Evolutionary conservation across 2,113 vertebrate genomes (phyloP), one percentile per base, ranked within the genome.

Genomic region (Proterorhinus semilunaris): DNA sequence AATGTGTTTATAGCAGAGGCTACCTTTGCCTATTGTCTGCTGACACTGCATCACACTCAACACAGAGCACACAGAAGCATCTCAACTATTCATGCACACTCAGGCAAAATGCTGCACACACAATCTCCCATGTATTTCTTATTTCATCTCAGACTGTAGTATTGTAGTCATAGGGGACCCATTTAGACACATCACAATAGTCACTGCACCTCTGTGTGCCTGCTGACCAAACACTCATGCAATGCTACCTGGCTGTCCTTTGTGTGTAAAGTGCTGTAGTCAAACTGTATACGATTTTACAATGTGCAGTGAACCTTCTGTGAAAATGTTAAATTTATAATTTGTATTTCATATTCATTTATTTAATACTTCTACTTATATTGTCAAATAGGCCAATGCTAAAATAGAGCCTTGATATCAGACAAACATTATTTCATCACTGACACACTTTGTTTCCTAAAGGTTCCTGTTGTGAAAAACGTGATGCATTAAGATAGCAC

Each of bases 141-240:
- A n/a, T 71, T 47, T 48, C 57, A 74, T 47, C 5, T 42, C 12
- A 72, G 9, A 49, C 58, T 48, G 75, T 65, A 72, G 51, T 83
- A 59, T 77, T 74, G 67, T 36, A 66, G 75, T 87, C 81, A 84
- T 81, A 80, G 83, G 70, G 74, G 72, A 66, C 72, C 82, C 72
- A 78, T 86, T 88, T 80, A 87, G 71, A 27, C 53, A 51, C 85
- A 83, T 80, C 70, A 80, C 78, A 66, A 79, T 79, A 65, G 66
- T 76, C 61, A 69, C 57, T 62, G 2, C 74, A 71, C 68, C 0
- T 51, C n/a, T 64, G 13, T 57, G 21, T 46, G 66, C 15, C 16
- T 45, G 58, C 44, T 61, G 12, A 61, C 57, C 53, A 16, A 2
- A 6, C 9, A 10, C 16, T 54, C 17, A 21, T 21, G 8, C 17